These are phyloP conservation scores for Alaudala cheleensis DNA, from an alignment of 2,113 vertebrate genomes.

Conservation along the genomic window DNA sequence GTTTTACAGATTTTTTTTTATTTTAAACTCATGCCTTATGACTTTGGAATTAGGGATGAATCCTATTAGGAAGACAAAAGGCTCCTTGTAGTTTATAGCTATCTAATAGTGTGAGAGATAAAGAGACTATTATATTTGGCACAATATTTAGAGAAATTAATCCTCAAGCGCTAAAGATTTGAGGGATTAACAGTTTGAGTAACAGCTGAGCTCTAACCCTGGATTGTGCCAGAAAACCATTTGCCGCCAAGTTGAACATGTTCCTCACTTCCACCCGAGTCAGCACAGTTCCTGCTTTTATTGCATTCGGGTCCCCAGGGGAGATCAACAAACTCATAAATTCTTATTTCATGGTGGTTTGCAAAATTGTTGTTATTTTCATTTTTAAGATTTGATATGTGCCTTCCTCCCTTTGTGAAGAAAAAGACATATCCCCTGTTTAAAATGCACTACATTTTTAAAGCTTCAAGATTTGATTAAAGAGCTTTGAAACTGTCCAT, in stretches of 20 bases:
- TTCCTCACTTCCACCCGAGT: not conserved
- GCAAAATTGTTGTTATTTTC: not conserved
- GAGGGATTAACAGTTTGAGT: constrained; percentile 45
- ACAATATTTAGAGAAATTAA: constrained; percentile 69
- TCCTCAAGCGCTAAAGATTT: constrained; percentile 59
- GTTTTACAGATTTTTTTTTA: not conserved
- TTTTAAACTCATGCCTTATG: not conserved
- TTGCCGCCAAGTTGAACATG: constrained; percentile 34
- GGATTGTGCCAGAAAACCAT: constrained; percentile 7
- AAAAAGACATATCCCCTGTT: not conserved
- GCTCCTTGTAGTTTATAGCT: constrained; percentile 35
- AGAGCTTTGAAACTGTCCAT: not conserved
- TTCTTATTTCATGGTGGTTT: constrained; percentile 14
- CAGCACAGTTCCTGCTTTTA: constrained; percentile 14
- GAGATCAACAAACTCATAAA: constrained; percentile 45
- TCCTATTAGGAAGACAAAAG: constrained; percentile 64
- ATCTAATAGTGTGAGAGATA: not conserved
- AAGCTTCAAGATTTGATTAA: not conserved
- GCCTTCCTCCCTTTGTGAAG: not conserved
- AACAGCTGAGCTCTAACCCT: constrained; percentile 27
- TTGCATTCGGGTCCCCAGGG: not conserved
- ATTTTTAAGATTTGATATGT: not conserved
- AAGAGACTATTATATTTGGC: constrained; percentile 56
- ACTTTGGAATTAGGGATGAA: constrained; percentile 45
- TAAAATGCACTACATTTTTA: not conserved